Conservation (phyloP, 2,888 invertebrate genomes). For the Xestia sexstrigata region DNA sequence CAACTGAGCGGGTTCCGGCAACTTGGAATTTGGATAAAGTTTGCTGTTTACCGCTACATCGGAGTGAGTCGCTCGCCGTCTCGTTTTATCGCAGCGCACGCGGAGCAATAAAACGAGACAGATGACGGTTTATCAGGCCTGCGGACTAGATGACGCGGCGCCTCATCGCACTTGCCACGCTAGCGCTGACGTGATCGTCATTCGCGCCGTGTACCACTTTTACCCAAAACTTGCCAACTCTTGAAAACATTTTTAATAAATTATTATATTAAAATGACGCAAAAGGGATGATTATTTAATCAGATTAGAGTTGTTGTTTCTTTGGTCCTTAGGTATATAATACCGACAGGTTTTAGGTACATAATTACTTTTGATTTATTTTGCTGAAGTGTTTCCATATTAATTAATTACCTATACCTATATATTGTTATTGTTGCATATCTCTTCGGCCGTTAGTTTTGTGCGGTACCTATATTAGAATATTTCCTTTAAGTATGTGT, state of each 20-base stretch:
- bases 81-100: conserved; percentile 34
- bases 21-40: conserved; percentile 82
- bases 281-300: conserved; percentile 42
- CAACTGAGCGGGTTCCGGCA: conserved; percentile 79
- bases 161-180: conserved; percentile 82
- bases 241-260: conserved; percentile 65
- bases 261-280: conserved; percentile 56
- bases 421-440: background rate
- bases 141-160: conserved; percentile 74
- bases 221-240: conserved; percentile 79
- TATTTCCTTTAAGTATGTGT: background rate
- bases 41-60: conserved; percentile 75
- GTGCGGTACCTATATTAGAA: background rate
- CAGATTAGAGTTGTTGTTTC: conserved; percentile 50
- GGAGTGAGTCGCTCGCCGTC: conserved; percentile 44
- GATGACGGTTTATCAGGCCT: conserved; percentile 66
- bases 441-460: background rate
- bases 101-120: conserved; percentile 69
- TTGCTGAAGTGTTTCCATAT: conserved; percentile 59
- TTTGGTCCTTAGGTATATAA: conserved; percentile 48
- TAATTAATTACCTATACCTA: background rate
- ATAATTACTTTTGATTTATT: conserved; percentile 36
- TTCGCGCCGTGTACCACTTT: conserved; percentile 81
- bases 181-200: conserved; percentile 82
- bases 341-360: conserved; percentile 26